Evolutionary conservation across 1,140 invertebrate genomes (phyloP), one percentile per base, ranked within the genome.

Genomic region (Rhyacophila brunnea): DNA sequence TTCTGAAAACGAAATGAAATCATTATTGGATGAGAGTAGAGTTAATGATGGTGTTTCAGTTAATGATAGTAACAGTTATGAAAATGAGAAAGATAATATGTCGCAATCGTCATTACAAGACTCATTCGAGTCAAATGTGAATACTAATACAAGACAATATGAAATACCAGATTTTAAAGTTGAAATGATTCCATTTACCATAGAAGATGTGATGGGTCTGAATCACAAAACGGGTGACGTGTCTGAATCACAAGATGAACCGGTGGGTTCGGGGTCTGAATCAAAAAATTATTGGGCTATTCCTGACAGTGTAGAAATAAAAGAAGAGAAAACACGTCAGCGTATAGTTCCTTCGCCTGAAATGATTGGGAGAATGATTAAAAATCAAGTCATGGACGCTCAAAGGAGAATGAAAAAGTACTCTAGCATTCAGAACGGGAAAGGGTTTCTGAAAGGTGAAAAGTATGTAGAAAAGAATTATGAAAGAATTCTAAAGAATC

Each of bases 151-250:
- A 40, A 40, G 15, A 15, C 15, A 40, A 40, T 5, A 40, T n/a
- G 4, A 46, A 15, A 11, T 49, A 28, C 23, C 23, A 28, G 17
- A 36, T 46, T 46, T 46, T 36, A 23, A 46, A 10, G 43, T 63
- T 20, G 44, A 63, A 14, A 43, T 63, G 42, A 58, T 63, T 17
- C 55, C 49, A n/a, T 63, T 63, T 43, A 63, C 60, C 32, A 32
- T 63, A 20, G 51, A 63, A 34, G 60, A 63, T 49, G 60, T 50
- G 19, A 48, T 62, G 9, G n/a, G n/a, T n/a, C n/a, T n/a, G n/a
- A n/a, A 34, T 58, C 7, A 45, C 55, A 35, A n/a, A n/a, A n/a
- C n/a, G n/a, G n/a, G 60, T 50, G 19, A 48, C 56, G 9, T n/a
- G n/a, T n/a, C n/a, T n/a, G n/a, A n/a, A 34, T 58, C 7, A 45